These are phyloP conservation scores for Merluccius polli DNA, from an alignment of 2,797 vertebrate genomes.

Conservation along the genomic window DNA sequence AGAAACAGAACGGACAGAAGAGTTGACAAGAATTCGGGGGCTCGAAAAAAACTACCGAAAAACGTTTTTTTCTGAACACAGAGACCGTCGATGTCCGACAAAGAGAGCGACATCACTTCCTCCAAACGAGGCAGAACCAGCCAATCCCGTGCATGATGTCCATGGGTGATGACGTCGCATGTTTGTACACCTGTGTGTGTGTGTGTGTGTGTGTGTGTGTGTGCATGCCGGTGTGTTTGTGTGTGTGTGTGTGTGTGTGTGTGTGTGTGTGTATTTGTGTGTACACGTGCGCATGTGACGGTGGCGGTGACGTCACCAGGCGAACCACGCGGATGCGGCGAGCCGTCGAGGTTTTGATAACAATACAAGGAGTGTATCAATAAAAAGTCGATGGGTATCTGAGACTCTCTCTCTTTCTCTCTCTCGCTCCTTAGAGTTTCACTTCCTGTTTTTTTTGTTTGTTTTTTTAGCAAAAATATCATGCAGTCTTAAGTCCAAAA, in stretches of 20 bases:
- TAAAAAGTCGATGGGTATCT: conserved; percentile 77
- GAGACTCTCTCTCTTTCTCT: conserved; percentile 66
- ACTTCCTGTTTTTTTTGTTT: conserved; percentile 41
- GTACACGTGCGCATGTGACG: no score
- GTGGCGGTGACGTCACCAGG: conserved; percentile 41
- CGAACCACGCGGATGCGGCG: conserved; percentile 70
- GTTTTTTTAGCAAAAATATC: conserved; percentile 81
- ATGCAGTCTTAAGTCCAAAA: conserved; percentile 81
- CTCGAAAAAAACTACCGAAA: conserved; percentile 35
- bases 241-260: background rate
- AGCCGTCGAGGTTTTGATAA: conserved; percentile 70
- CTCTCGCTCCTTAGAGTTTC: conserved; percentile 64
- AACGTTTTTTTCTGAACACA: background rate
- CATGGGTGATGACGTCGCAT: conserved; percentile 46
- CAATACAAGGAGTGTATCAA: conserved; percentile 61
- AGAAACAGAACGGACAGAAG: conserved; percentile 57
- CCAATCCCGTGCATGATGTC: conserved; percentile 71
- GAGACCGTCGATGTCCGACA: conserved; percentile 59
- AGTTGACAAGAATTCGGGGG: conserved; percentile 54
- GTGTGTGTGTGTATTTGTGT: conserved; percentile 24
- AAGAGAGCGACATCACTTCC: conserved; percentile 69
- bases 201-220: conserved; percentile 23
- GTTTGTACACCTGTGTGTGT: conserved; percentile 14
- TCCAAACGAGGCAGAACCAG: conserved; percentile 74
- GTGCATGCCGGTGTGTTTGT: background rate